Conservation (phyloP, 37 sponge, comb jelly and placozoan genomes). For the Hormiphora californensis region DNA sequence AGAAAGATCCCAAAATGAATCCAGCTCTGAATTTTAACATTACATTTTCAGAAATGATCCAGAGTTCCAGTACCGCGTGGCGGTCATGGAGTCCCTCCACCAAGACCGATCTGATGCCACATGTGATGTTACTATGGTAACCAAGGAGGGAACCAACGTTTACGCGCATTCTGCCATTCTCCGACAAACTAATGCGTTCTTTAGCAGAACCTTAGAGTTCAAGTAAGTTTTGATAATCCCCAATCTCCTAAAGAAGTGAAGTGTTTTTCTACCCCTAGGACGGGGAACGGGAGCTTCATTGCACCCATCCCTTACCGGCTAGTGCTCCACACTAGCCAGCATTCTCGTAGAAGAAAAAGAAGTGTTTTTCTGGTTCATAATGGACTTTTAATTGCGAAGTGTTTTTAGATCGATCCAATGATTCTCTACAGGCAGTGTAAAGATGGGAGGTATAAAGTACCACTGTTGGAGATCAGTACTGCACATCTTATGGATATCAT, state of each 20-base stretch:
- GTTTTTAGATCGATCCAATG: not conserved
- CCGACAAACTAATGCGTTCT: not conserved
- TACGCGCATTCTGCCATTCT: constrained; percentile 24
- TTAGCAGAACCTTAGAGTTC: not conserved
- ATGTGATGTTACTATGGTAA: not conserved
- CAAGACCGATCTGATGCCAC: not conserved
- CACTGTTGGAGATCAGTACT: not conserved
- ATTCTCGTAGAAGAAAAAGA: no score
- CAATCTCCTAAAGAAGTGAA: no score
- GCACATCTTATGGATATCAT: not conserved
- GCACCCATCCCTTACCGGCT: no score
- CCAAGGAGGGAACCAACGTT: not conserved
- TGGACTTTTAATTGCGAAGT: no score
- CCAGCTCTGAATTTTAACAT: not conserved
- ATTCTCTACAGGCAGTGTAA: not conserved
- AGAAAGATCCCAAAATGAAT: not conserved
- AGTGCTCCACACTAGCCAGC: no score
- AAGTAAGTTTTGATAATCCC: no score
- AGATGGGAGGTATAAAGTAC: not conserved
- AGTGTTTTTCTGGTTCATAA: no score
- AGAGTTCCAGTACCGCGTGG: no score
- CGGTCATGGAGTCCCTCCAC: no score
- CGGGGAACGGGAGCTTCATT: no score
- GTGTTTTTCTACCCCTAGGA: no score
- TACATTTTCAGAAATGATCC: no score